phyloP scores from a whole-genome alignment of 2,888 invertebrate species.

The Drosophila pegasa region DNA sequence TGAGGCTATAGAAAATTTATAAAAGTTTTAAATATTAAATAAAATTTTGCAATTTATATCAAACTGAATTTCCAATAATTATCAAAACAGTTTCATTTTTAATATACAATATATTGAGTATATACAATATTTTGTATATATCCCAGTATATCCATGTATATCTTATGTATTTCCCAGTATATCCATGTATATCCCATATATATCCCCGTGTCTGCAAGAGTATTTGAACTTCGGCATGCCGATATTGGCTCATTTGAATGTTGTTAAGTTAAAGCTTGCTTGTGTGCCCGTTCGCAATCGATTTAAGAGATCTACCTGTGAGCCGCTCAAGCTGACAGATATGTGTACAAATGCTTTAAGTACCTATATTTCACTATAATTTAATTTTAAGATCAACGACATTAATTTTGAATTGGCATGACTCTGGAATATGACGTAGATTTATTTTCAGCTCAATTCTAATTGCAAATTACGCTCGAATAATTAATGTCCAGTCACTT shows the following conservation, averaged over 20 bases:
- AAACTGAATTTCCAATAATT: no score
- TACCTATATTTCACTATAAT: conserved; percentile 31
- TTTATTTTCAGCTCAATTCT: conserved; percentile 44
- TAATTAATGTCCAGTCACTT: conserved; percentile 30
- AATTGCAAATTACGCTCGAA: conserved; percentile 15
- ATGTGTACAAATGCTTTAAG: conserved; percentile 21
- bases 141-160: no score
- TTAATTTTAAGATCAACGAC: conserved; percentile 48
- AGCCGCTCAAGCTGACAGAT: conserved; percentile 8
- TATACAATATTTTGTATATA: no score
- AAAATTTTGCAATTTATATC: no score
- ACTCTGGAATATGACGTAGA: conserved; percentile 59
- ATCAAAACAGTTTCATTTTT: no score
- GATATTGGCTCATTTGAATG: not conserved
- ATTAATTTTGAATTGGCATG: conserved; percentile 62
- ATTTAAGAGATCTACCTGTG: not conserved
- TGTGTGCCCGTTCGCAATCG: conserved; percentile 9
- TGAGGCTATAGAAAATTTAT: no score
- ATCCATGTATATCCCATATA: no score
- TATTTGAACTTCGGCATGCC: not conserved
- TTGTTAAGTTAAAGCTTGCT: conserved; percentile 31
- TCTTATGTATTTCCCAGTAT: no score
- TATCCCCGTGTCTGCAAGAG: conserved; percentile 6
- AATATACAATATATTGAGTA: no score
- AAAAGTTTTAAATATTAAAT: no score